Evolutionary conservation across 1,140 invertebrate genomes (phyloP).

Genomic region (Planococcus citri): DNA sequence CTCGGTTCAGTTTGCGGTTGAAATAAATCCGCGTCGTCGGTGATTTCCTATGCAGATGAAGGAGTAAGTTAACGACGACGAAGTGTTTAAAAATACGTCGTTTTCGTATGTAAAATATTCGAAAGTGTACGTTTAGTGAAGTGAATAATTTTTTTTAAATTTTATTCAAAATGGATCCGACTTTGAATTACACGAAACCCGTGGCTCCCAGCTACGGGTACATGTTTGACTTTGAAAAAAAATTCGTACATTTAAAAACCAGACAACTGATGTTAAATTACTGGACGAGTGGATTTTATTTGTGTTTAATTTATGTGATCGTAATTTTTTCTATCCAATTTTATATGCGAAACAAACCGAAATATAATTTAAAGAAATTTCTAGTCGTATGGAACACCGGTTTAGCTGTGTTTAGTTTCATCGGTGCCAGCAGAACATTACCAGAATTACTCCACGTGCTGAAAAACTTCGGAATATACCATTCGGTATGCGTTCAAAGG

Average conservation of each 20-base stretch:
- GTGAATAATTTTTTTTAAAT: neutral
- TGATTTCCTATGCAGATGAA: neutral
- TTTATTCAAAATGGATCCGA: neutral
- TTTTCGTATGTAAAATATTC: no score
- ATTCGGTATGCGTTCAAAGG: slow-evolving; percentile 87
- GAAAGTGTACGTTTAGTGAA: no score
- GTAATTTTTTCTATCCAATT: slow-evolving; percentile 84
- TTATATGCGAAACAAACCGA: slow-evolving; percentile 78
- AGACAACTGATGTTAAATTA: slow-evolving; percentile 88
- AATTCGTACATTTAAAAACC: slow-evolving; percentile 76
- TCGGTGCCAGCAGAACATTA: slow-evolving; percentile 72
- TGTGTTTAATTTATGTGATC: slow-evolving; percentile 81
- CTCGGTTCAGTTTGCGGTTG: neutral
- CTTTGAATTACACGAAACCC: neutral
- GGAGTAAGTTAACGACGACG: neutral
- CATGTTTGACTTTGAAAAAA: slow-evolving; percentile 85
- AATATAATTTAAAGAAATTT: slow-evolving; percentile 71
- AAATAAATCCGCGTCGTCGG: neutral
- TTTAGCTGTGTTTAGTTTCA: slow-evolving; percentile 87
- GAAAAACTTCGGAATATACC: slow-evolving; percentile 74
- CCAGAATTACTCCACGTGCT: slow-evolving; percentile 78
- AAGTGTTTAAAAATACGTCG: neutral
- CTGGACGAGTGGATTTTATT: slow-evolving; percentile 87
- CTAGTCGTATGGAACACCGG: slow-evolving; percentile 83
- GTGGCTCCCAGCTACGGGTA: slow-evolving; percentile 69